Evolutionary conservation across 1,140 invertebrate species (phyloP).

Genomic region (Zaprionus kolodkinae): DNA sequence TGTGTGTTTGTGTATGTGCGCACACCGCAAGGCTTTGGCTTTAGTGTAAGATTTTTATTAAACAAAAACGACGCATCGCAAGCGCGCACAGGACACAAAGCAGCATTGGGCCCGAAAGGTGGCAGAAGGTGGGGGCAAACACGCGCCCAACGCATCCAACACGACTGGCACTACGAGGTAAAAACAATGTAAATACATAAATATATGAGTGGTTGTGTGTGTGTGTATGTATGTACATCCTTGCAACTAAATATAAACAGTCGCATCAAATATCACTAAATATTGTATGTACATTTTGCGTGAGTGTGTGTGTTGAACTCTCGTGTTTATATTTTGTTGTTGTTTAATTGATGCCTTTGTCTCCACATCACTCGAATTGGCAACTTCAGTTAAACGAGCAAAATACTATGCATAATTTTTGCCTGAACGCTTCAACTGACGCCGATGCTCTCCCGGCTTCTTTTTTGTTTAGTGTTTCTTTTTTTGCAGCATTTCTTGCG

Average conservation of each 20-base stretch:
- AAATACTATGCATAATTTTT: constrained; percentile 48
- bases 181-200: constrained; percentile 29
- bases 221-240: constrained; percentile 33
- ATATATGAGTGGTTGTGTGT: neutral
- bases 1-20: constrained; percentile 27
- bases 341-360: constrained; percentile 49
- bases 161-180: constrained; percentile 29
- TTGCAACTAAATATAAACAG: constrained; percentile 56
- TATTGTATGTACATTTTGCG: neutral
- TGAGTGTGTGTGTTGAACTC: constrained; percentile 4
- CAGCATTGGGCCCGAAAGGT: constrained; percentile 5
- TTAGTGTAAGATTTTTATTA: constrained; percentile 41
- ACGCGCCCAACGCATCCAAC: constrained; percentile 32
- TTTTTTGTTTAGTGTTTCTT: constrained; percentile 55
- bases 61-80: constrained; percentile 39
- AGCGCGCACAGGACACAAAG: constrained; percentile 21
- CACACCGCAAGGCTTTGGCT: constrained; percentile 8
- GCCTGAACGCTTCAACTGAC: constrained; percentile 31
- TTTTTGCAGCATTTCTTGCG: constrained; percentile 41
- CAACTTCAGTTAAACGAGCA: constrained; percentile 46
- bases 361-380: constrained; percentile 25
- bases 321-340: constrained; percentile 32
- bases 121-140: constrained; percentile 13
- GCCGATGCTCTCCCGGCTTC: constrained; percentile 36
- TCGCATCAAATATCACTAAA: constrained; percentile 18